Conservation (phyloP, 1,140 invertebrate species). For the Drosophila watanabei region DNA sequence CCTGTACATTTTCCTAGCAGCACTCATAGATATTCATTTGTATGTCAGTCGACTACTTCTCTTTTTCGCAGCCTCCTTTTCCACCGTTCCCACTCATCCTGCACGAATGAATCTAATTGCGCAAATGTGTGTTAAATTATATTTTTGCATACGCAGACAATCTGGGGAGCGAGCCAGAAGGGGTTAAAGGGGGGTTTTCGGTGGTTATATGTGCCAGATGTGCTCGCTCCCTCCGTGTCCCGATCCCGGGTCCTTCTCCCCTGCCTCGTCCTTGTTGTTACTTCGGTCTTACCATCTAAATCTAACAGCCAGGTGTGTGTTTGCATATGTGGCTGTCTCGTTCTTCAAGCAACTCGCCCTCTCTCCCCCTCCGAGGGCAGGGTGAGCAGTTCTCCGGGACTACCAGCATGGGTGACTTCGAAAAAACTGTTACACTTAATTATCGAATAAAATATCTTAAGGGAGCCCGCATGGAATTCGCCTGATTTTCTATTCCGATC, state of each 20-base stretch:
- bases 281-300: slow-evolving; percentile 47
- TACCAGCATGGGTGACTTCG: slow-evolving; percentile 27
- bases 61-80: slow-evolving; percentile 21
- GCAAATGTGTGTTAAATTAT: slow-evolving; percentile 84
- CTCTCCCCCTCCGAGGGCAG: slow-evolving; percentile 32
- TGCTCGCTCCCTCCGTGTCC: slow-evolving; percentile 7
- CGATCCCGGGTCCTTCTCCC: background rate
- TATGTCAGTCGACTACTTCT: slow-evolving; percentile 59
- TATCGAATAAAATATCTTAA: slow-evolving; percentile 39
- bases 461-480: slow-evolving; percentile 22
- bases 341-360: slow-evolving; percentile 2
- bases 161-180: slow-evolving; percentile 43
- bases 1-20: slow-evolving; percentile 32
- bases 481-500: slow-evolving; percentile 28
- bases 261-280: slow-evolving; percentile 32
- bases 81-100: slow-evolving; percentile 34
- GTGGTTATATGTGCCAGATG: slow-evolving; percentile 43
- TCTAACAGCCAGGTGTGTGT: slow-evolving; percentile 58
- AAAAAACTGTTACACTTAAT: slow-evolving; percentile 41
- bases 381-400: slow-evolving; percentile 14
- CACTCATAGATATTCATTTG: slow-evolving; percentile 82
- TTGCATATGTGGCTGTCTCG: slow-evolving; percentile 29
- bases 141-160: slow-evolving; percentile 82
- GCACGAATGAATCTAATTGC: slow-evolving; percentile 84
- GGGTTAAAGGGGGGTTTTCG: slow-evolving; percentile 24